phyloP scores from a whole-genome alignment of 2,797 vertebrate genomes.

The Morelia viridis region DNA sequence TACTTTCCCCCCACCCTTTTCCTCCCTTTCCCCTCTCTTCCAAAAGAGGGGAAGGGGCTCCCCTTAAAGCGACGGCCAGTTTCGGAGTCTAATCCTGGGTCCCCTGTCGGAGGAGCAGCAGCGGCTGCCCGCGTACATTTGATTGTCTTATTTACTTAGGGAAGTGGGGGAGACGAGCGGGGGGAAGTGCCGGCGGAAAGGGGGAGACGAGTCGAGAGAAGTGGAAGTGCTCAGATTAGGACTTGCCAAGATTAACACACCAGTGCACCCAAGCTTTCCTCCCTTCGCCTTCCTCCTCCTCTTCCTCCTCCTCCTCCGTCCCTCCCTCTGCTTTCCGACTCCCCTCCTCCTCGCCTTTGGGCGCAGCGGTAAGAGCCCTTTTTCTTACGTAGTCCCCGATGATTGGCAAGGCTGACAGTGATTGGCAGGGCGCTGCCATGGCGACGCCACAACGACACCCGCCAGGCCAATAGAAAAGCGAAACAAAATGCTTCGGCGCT shows the following conservation, averaged over 20 bases:
- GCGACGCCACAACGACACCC: slow-evolving; percentile 98
- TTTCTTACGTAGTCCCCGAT: slow-evolving; percentile 96
- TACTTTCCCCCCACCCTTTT: slow-evolving; percentile 70
- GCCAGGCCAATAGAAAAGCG: slow-evolving; percentile 99
- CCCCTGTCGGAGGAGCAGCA: slow-evolving; percentile 88
- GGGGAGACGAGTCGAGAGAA: slow-evolving; percentile 51
- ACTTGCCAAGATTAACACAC: slow-evolving; percentile 71
- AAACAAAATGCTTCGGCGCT: slow-evolving; percentile 99
- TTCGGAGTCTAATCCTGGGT: slow-evolving; percentile 93
- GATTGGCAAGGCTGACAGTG: slow-evolving; percentile 99
- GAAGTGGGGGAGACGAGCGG: not conserved
- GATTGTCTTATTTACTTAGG: slow-evolving; percentile 75
- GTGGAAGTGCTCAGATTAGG: slow-evolving; percentile 71
- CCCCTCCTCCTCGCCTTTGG: slow-evolving; percentile 78
- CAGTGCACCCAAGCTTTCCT: not conserved
- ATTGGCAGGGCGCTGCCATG: slow-evolving; percentile 98
- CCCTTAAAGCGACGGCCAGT: slow-evolving; percentile 90
- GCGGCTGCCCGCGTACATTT: slow-evolving; percentile 84
- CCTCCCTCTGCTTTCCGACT: not conserved
- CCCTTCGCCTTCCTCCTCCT: not conserved
- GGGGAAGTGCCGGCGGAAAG: not conserved
- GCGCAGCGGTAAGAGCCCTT: slow-evolving; percentile 92
- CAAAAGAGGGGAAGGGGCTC: slow-evolving; percentile 81
- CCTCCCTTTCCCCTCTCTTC: slow-evolving; percentile 71
- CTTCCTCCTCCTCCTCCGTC: not conserved